phyloP scores from a whole-genome alignment of 2,888 invertebrate species.

The Mesodorylaimus sp. region DNA sequence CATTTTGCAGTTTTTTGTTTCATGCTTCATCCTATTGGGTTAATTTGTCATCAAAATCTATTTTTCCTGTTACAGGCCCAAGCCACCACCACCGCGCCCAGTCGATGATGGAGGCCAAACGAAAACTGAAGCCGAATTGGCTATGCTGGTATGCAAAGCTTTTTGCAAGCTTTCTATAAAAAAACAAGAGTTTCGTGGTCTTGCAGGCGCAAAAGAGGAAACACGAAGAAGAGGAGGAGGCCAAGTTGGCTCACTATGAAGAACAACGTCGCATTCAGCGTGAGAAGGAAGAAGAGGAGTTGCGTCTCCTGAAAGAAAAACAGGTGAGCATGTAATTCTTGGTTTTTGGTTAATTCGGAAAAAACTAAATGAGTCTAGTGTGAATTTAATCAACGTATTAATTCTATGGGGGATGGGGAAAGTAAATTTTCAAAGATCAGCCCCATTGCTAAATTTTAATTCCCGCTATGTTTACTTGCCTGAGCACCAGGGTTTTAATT shows the following conservation, averaged over 20 bases:
- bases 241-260: conserved; percentile 25
- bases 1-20: too few relatives aligned
- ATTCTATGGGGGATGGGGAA: not conserved
- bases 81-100: not conserved
- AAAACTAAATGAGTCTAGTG: not conserved
- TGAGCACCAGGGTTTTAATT: too few relatives aligned
- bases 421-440: not conserved
- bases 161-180: not conserved
- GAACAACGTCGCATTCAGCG: conserved; percentile 64
- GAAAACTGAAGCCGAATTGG: not conserved
- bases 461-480: not conserved
- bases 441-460: not conserved
- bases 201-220: conserved; percentile 16
- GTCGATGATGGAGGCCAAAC: not conserved
- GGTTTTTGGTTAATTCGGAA: too few relatives aligned
- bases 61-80: too few relatives aligned
- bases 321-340: conserved; percentile 44
- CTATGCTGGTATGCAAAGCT: not conserved
- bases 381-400: not conserved
- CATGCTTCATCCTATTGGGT: too few relatives aligned
- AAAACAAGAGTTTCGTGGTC: not conserved
- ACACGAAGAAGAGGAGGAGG: conserved; percentile 29
- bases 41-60: too few relatives aligned
- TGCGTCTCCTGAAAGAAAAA: conserved; percentile 86
- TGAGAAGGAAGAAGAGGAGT: conserved; percentile 85